Evolutionary conservation across 2,113 vertebrate species (phyloP).

Genomic region (Leucopsar rothschildi): DNA sequence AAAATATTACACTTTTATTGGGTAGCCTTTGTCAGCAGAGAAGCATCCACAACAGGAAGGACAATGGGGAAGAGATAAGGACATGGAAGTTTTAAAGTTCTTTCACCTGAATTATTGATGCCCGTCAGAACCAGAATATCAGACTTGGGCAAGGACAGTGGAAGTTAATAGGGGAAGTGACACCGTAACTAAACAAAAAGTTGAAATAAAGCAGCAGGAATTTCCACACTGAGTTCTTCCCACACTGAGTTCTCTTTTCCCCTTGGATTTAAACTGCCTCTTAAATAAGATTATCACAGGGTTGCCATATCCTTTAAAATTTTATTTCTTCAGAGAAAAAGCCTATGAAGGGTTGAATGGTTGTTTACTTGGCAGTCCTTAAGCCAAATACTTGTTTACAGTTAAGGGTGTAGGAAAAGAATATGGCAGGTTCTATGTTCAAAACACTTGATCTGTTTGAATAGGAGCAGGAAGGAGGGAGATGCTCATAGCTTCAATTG

Average conservation of each 20-base stretch:
- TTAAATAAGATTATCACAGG: neutral
- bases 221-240: neutral
- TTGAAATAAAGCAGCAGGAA: neutral
- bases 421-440: neutral
- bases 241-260: neutral
- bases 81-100: neutral
- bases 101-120: neutral
- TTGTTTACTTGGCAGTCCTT: neutral
- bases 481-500: neutral
- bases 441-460: neutral
- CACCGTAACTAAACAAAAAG: neutral
- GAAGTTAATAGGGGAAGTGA: neutral
- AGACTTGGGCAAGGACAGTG: neutral
- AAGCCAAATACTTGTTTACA: neutral
- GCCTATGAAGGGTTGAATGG: neutral
- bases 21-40: neutral
- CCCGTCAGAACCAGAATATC: neutral
- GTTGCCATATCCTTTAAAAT: neutral
- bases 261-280: neutral
- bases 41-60: neutral
- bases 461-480: neutral
- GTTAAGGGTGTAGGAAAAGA: neutral
- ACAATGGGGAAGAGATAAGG: neutral
- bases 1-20: neutral
- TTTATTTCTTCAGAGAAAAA: neutral